Conservation (phyloP, 2,888 invertebrate genomes). For the Leucoptera coffeella region DNA sequence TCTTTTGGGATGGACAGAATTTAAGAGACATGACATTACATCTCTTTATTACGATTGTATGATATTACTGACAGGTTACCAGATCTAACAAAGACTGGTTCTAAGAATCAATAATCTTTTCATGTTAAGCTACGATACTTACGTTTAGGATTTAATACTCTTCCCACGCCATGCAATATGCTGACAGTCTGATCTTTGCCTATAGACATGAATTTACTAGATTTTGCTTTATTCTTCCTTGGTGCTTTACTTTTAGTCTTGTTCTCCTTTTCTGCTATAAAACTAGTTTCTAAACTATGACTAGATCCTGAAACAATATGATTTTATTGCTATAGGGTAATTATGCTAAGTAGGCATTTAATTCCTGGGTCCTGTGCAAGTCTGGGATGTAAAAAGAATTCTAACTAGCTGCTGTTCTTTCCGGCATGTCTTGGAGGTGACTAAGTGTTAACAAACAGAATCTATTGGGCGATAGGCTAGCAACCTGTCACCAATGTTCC, state of each 20-base stretch:
- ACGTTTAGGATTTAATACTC: slow-evolving; percentile 75
- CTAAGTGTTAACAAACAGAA: too few species aligned
- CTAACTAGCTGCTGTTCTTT: too few species aligned
- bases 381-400: too few species aligned
- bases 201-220: slow-evolving; percentile 41
- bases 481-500: too few species aligned
- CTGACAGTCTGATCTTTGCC: slow-evolving; percentile 65
- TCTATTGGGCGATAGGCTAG: too few species aligned
- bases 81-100: not conserved
- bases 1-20: too few species aligned
- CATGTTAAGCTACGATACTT: slow-evolving; percentile 8
- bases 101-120: not conserved
- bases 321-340: not conserved
- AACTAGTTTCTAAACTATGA: slow-evolving; percentile 29
- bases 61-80: too few species aligned
- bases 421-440: too few species aligned
- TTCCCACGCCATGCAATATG: slow-evolving; percentile 68
- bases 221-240: slow-evolving; percentile 28
- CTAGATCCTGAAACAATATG: slow-evolving; percentile 17
- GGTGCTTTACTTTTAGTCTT: slow-evolving; percentile 24
- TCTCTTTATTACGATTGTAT: too few species aligned
- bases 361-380: too few species aligned
- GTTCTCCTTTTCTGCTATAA: slow-evolving; percentile 26
- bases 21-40: too few species aligned
- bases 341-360: not conserved